These are phyloP conservation scores for Rugalucina vietnamica DNA, from an alignment of 2,888 invertebrate species.

Conservation along the genomic window DNA sequence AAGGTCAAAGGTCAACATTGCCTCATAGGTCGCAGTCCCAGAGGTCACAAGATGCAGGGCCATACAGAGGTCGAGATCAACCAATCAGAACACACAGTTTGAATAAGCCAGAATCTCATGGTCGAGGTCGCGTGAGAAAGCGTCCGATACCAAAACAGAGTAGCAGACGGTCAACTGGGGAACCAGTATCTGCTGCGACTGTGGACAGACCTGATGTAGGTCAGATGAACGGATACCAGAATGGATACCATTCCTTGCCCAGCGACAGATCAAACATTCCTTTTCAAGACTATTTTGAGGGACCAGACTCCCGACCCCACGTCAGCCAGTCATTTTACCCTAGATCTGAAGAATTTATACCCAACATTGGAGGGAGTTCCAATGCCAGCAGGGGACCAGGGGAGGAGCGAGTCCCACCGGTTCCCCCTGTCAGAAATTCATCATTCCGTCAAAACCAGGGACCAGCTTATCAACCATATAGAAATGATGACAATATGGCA, in stretches of 20 bases:
- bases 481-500: not conserved
- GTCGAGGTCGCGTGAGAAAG: slow-evolving; percentile 34
- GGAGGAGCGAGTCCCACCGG: not conserved
- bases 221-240: not conserved
- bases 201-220: not conserved
- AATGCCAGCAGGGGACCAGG: slow-evolving; percentile 26
- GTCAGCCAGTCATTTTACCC: slow-evolving; percentile 65
- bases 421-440: not conserved
- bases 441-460: not conserved
- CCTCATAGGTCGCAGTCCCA: slow-evolving; percentile 51
- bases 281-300: slow-evolving; percentile 4
- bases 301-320: slow-evolving; percentile 46
- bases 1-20: slow-evolving; percentile 41
- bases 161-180: slow-evolving; percentile 37
- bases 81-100: slow-evolving; percentile 49
- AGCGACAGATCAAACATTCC: not conserved
- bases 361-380: slow-evolving; percentile 49
- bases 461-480: not conserved
- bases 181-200: not conserved
- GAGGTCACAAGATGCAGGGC: slow-evolving; percentile 43
- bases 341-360: slow-evolving; percentile 56
- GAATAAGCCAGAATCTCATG: slow-evolving; percentile 31
- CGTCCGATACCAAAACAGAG: slow-evolving; percentile 55
- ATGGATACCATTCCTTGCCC: not conserved
- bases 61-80: slow-evolving; percentile 33